Conservation (phyloP, 2,113 vertebrate genomes). For the Erpornis zantholeuca region DNA sequence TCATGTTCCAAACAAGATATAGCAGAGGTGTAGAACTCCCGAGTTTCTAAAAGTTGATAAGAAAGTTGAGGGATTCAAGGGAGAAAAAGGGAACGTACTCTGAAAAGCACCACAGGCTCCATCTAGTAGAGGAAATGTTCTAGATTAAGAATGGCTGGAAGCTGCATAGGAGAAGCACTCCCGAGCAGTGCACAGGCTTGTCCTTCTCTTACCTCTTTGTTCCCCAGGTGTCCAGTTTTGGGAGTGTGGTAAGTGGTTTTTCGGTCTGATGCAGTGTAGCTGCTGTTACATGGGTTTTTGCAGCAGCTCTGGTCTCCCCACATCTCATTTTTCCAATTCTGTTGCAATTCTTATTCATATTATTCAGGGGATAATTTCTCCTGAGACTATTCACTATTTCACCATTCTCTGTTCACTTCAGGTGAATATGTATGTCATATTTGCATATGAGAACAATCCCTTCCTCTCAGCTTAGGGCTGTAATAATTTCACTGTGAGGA, state of each 20-base stretch:
- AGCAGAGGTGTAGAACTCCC: background rate
- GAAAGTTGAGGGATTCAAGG: accelerated
- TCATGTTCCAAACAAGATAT: background rate
- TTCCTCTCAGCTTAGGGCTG: background rate
- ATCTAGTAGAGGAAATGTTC: background rate
- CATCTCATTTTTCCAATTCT: background rate
- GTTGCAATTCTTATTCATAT: background rate
- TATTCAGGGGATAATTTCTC: background rate
- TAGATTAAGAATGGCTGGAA: background rate
- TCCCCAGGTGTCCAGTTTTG: background rate
- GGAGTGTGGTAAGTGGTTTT: accelerated
- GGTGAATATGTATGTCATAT: background rate
- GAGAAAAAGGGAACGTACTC: background rate
- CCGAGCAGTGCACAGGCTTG: background rate
- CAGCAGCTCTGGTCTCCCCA: background rate
- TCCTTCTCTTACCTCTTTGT: background rate
- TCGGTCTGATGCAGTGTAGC: background rate
- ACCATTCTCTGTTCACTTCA: background rate
- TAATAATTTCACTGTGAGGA: background rate
- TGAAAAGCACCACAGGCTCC: background rate
- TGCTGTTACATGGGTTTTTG: background rate
- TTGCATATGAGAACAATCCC: background rate
- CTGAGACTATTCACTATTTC: background rate
- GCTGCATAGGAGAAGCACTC: accelerated
- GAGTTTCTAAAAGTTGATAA: background rate